A percentile compares a stretch with the other conserved stretches of the same genome.
These are phyloP conservation scores for Oncorhynchus mykiss DNA, from an alignment of 2,113 vertebrate species.

Conservation along the genomic window DNA sequence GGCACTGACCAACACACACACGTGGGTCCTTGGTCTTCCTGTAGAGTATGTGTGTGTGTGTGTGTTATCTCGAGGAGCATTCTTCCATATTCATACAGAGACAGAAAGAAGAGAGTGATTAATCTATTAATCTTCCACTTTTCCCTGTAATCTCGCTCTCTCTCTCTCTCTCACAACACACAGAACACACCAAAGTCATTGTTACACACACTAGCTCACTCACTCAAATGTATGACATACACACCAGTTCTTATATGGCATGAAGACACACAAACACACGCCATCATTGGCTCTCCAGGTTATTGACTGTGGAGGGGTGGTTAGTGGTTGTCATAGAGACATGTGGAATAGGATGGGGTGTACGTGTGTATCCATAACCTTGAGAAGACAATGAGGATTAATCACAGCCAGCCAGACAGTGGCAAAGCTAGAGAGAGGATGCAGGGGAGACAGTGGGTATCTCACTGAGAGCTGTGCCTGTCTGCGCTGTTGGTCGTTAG, in stretches of 20 bases:
- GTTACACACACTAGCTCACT: background rate
- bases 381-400: constrained; percentile 72
- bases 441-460: constrained; percentile 6
- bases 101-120: constrained; percentile 36
- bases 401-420: constrained; percentile 58
- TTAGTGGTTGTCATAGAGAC: constrained; percentile 59
- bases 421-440: constrained; percentile 33
- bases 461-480: constrained; percentile 15
- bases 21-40: background rate
- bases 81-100: constrained; percentile 6
- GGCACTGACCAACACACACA: constrained; percentile 3
- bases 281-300: constrained; percentile 34
- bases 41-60: background rate
- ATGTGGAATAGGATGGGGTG: constrained; percentile 21
- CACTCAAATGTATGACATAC: background rate
- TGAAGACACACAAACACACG: constrained; percentile 24
- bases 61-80: constrained; percentile 20
- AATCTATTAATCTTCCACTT: constrained; percentile 41
- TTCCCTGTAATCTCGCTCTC: background rate
- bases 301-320: constrained; percentile 23
- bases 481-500: constrained; percentile 10
- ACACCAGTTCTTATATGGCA: constrained; percentile 18
- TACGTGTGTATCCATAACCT: constrained; percentile 54
- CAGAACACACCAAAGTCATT: too few species aligned
- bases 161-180: background rate